Base-by-base conservation (phyloP, 1,140 invertebrate species). In the Cherax quadricarinatus region DNA sequence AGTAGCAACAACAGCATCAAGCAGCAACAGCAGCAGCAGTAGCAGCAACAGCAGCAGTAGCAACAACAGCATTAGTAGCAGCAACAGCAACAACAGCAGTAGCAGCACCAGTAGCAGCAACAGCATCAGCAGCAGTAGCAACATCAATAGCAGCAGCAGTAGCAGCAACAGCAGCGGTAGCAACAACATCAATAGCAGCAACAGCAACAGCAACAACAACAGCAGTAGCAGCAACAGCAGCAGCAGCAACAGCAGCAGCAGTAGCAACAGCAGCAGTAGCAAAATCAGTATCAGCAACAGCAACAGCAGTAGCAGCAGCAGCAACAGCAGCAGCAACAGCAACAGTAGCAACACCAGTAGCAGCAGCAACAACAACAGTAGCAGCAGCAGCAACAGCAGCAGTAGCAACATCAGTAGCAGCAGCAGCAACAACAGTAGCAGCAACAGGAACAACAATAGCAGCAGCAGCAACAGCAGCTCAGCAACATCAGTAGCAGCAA, bases 31-130 rank as follows among this genome's bases (percentile, higher is more conserved):
- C 30, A 75, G 12, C 0, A 75, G 7, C 30, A 75, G 7, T 10
- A 75, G 18, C 49, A 79, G 18, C 7, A 79, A 24, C n/a, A 79
- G 75, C 49, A 79, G 75, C 49, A 79, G 75, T 79, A 79, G 75
- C 49, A 79, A n/a, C 49, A 79, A 48, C 49, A 79, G 75, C 49
- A 79, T 12, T 24, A 79, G 21, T 79, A 79, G 75, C 49, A 79
- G n/a, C 49, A 79, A 48, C 16, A 79, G 6, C 24, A 12, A 0
- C 14, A 81, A 4, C 24, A 80, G 30, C 51, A 80, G 24, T 4
- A 30, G 78, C 21, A 41, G 78, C 4, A 41, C 10, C 51, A 80
- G 78, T 4, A 48, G 30, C 51, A 80, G 79, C 48, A 24, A 18
- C 53, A 41, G 79, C 48, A 41, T 1, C 30, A 41, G 30, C 30